phyloP scores from a whole-genome alignment of 2,113 vertebrate genomes.

The Malurus cyaneus region DNA sequence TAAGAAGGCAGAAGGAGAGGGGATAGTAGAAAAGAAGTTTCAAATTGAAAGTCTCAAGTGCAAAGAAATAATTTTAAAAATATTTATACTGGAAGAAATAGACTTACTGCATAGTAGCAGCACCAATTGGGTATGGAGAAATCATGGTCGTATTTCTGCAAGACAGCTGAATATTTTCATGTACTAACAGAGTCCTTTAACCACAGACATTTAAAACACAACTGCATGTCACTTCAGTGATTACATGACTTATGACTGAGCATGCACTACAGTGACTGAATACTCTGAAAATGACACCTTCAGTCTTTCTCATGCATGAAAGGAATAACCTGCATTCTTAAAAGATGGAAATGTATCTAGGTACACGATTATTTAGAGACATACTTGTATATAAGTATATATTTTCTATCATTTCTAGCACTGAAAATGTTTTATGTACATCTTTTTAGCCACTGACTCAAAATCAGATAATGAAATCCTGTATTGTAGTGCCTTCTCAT shows the following conservation, averaged over 20 bases:
- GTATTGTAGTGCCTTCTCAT: background rate
- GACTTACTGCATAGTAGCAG: background rate
- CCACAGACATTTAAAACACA: background rate
- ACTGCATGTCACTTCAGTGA: background rate
- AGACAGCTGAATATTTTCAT: background rate
- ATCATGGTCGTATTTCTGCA: background rate
- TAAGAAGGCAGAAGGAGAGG: background rate
- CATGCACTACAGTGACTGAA: background rate
- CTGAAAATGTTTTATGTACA: background rate
- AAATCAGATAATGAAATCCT: background rate
- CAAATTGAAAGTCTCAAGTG: background rate
- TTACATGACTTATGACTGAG: background rate
- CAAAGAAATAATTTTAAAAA: background rate
- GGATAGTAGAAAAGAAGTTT: background rate
- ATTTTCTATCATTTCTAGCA: background rate
- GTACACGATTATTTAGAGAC: background rate
- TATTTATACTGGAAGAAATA: background rate
- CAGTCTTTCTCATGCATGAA: background rate
- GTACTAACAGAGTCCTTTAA: background rate
- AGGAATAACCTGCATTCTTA: background rate
- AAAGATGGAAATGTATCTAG: background rate
- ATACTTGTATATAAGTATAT: background rate
- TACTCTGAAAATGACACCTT: background rate
- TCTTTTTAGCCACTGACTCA: background rate
- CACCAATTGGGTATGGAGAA: background rate